Evolutionary conservation across 2,797 vertebrate genomes (phyloP), one percentile per base, ranked within the genome.

Genomic region (Phrynocephalus guinanensis): DNA sequence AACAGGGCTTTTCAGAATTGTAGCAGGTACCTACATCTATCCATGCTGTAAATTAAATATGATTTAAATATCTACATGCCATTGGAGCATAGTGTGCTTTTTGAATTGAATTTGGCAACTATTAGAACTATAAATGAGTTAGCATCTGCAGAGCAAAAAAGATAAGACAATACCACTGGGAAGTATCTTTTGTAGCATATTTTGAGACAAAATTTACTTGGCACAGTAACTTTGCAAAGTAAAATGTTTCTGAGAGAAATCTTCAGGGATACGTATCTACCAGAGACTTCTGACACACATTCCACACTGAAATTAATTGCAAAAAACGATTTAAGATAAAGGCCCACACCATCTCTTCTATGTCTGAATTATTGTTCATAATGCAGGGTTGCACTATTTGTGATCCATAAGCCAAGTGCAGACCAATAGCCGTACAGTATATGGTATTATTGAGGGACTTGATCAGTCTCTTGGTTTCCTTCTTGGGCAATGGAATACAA

Each of bases 21-120:
- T 44, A 44, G 28, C 48, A 6, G 6, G 83, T 88, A 87, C 77
- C 81, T 72, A 60, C 33, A 26, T 44, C 52, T 91, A 90, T 67
- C 48, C 9, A 89, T 85, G 10, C 33, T 90, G 77, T 26, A 56
- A 73, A 83, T 38, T 83, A 88, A 89, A 90, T 90, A 60, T 77
- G 90, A 90, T 89, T 88, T 87, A 33, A 67, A 81, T 15, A 86
- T 91, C 76, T 6, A 30, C 71, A 86, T 68, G 72, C 76, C 79
- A 91, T 66, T 89, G 80, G 70, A 90, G 87, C 68, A 86, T 91
- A 89, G 90, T 52, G 1, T 86, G 48, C 82, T 80, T 81, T 77
- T 77, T 91, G 75, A 79, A 33, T 44, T 88, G 33, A 63, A 84
- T 90, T 92, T 86, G 88, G 66, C 70, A 87, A 87, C 83, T 82